Evolutionary conservation across 1,140 invertebrate genomes (phyloP), one percentile per base, ranked within the genome.

Genomic region (Tenebrio molitor): DNA sequence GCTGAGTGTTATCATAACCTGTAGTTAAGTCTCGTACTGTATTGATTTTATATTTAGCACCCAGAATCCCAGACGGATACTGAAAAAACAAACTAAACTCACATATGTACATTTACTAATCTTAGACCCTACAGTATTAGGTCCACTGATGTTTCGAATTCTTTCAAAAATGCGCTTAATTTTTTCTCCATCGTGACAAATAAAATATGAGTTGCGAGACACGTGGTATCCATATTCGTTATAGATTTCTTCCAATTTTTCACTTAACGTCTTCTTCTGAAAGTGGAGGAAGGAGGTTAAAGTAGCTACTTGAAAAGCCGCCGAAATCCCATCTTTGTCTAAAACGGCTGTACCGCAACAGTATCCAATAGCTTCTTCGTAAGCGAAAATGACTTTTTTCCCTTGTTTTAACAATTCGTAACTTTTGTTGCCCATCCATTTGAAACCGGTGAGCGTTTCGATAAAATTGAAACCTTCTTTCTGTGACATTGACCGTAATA

Each of bases 381-480:
- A 99, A 0, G 96, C 96, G 85, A 99, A 97, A 36, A 99, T 81
- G 0, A 99, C 93, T 0, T 84, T 84, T 79, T 95, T 93, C 1
- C 88, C 89, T 44, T 89, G 78, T 64, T 87, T 83, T 34, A 90
- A 83, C 17, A 97, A 81, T n/a, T 97, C 88, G 25, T 91, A 82
- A 0, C 92, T 87, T 84, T 88, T 89, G 82, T 99, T 99, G 80
- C 95, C 97, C 94, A 99, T 99, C 97, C 97, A 99, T 81, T 99
- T 99, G 81, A 99, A 99, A 0, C 98, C 94, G n/a, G 98, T 99
- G 44, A 99, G 86, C 0, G 98, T 99, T 85, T 99, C 97, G 84
- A 92, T 88, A 83, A 94, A 97, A 77, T 89, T 85, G 76, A 95
- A 94, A 15, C 95, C 96, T 83, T 97, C 93, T 12, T 85, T 87